phyloP scores from a whole-genome alignment of 2,888 invertebrate species.

The Microctonus brassicae region DNA sequence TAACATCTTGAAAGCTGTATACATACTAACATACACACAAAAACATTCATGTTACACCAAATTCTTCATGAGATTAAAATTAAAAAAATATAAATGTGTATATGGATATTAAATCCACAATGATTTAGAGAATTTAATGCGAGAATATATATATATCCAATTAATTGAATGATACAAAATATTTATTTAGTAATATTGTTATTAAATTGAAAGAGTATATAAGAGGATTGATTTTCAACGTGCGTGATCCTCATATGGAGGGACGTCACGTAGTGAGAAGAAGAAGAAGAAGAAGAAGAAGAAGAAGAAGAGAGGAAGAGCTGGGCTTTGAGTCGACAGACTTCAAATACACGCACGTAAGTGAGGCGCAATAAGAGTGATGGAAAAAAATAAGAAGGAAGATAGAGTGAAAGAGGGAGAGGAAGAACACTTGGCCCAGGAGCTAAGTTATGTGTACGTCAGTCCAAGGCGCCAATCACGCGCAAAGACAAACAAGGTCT shows the following conservation, averaged over 20 bases:
- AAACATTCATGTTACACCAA: not conserved
- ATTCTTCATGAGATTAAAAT: constrained; percentile 7
- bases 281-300: not conserved
- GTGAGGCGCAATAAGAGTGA: constrained; percentile 29
- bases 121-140: constrained; percentile 7
- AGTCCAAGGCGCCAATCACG: constrained; percentile 67
- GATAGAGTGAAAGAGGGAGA: constrained; percentile 29
- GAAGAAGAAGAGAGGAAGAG: not conserved
- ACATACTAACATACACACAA: not conserved
- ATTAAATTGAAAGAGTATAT: not conserved
- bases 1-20: constrained; percentile 34
- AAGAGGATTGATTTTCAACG: constrained; percentile 31
- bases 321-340: constrained; percentile 12
- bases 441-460: constrained; percentile 50
- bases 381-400: constrained; percentile 39
- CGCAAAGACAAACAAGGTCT: constrained; percentile 66
- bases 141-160: not conserved
- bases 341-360: constrained; percentile 37
- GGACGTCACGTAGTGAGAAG: constrained; percentile 15
- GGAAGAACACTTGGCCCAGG: constrained; percentile 16
- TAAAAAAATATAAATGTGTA: not conserved
- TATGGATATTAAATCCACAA: not conserved
- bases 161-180: constrained; percentile 6
- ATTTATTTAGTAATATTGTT: constrained; percentile 11
- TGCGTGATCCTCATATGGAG: constrained; percentile 27